Base-by-base conservation (phyloP, 2,113 vertebrate species). In the Nicator chloris region DNA sequence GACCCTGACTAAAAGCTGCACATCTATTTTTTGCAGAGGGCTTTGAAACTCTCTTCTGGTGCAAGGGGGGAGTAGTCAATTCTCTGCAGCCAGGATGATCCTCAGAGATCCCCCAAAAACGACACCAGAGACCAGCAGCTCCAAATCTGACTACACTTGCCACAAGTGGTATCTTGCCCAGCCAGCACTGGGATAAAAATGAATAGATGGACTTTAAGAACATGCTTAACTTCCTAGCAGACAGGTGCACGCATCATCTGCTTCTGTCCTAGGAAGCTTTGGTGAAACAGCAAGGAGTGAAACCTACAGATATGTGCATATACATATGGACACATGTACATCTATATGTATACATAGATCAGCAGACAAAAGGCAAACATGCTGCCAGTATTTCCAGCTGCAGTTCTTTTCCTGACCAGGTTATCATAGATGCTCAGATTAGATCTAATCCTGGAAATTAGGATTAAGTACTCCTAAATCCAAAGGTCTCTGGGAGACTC, bases 271-370 rank as follows among this genome's bases (percentile, higher is more conserved):
- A 42, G 51, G 35, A 56, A 65, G 45, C 11, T 71, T 76, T 31
- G 11, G 18, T 59, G 28, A 77, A 6, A 69, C 22, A 73, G 39
- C 6, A 61, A 49, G 53, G 20, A 47, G n/a, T 7, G 10, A 59
- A 21, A 44, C 3, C 18, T 30, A 28, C 0, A 65, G 30, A 51
- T 27, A 45, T 9, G 6, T 19, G 60, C 0, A 0, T 44, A 44
- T 44, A 44, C 44, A 44, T 44, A 44, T 18, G 4, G 16, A 44
- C 35, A 26, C 28, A 19, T 0, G 0, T 19, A 16, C 5, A 26
- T 40, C n/a, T 7, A 4, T 7, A 18, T 12, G 9, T 3, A 27
- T 0, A 54, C 4, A 33, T 1, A 24, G 0, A 15, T 18, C 42
- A 83, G 37, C 13, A 68, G 40, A 28, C 60, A 56, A 56, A 63